Evolutionary conservation across 2,113 vertebrate species (phyloP), one percentile per base, ranked within the genome.

Genomic region (Cichladusa arquata): DNA sequence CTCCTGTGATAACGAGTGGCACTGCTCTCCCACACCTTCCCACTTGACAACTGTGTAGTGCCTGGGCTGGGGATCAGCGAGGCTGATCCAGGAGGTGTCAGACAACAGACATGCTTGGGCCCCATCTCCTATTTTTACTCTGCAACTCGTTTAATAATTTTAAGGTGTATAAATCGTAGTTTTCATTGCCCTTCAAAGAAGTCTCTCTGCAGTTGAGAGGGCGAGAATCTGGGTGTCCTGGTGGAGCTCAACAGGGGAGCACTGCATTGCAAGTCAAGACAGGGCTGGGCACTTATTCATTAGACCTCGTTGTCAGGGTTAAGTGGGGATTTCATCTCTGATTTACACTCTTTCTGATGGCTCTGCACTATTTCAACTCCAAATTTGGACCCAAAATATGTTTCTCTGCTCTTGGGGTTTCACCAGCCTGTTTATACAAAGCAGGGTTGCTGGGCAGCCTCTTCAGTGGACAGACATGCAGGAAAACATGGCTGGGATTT

Each of bases 341-440:
- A 93, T 95, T 96, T 95, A 88, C 78, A 40, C 19, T 42, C 36
- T 38, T 95, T 84, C 45, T 82, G 47, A 86, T 45, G 42, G 29
- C 34, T 91, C 34, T 92, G 62, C 42, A 77, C 20, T 90, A 65
- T 61, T 45, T 93, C 83, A 90, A 33, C 45, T 87, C 70, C 45
- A 85, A 85, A 95, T 77, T 77, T 94, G 74, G 70, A 36, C 47
- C 62, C 67, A 53, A 81, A 89, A 85, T 77, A 31, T 57, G 85
- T 90, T 69, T 89, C 33, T 80, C 51, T 86, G 24, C 66, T 95
- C 71, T 86, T 44, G 40, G 81, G 67, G 65, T 81, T 89, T 93
- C 73, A 91, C 53, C 57, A 89, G 28, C 22, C 48, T 88, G 48
- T 93, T 95, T 89, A 76, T 24, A 84, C 34, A 86, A 91, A 45